Base-by-base conservation (phyloP, 2,888 invertebrate species). In the Epinotia demarniana region DNA sequence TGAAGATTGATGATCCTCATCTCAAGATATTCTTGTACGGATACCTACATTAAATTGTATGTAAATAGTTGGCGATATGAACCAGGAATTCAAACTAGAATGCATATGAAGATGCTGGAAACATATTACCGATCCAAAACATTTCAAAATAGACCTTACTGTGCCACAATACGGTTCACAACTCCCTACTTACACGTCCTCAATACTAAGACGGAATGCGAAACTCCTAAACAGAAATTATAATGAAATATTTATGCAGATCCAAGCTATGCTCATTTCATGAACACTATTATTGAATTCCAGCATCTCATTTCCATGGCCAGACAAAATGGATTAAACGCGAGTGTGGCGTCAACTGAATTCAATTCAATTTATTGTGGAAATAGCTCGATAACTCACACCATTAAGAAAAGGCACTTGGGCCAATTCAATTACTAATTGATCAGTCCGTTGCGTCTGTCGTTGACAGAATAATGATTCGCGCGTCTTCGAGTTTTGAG, bases 401-500 rank as follows among this genome's bases (percentile, higher is more conserved):
- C 87, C 84, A 89, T 89, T 89, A 89, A 85, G 88, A 89, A 90
- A 90, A 89, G 90, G 87, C 87, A 82, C 84, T 85, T 86, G 72
- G 61, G 79, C 79, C 80, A 80, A 84, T 85, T 81, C 84, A 83
- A 86, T 87, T 86, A 86, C 83, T 88, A 89, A 89, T 89, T 89
- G 88, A 87, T 86, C 82, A n/a, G 49, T 27, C n/a, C 53, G 53
- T n/a, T 27, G 43, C 81, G 81, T 78, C 80, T 87, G 89, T 78
- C 81, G 72, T 77, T 86, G 86, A 86, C 87, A 87, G 86, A 81
- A 84, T 85, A 84, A 86, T 87, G 83, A 86, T 84, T 81, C 81
- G 73, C 67, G 82, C 85, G 83, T 84, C 83, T 75, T 73, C 73
- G 55, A 68, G 63, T 73, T 73, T 78, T 46, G 68, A 77, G 75